Evolutionary conservation across 2,888 invertebrate genomes (phyloP).

Genomic region (Netelia melanura): DNA sequence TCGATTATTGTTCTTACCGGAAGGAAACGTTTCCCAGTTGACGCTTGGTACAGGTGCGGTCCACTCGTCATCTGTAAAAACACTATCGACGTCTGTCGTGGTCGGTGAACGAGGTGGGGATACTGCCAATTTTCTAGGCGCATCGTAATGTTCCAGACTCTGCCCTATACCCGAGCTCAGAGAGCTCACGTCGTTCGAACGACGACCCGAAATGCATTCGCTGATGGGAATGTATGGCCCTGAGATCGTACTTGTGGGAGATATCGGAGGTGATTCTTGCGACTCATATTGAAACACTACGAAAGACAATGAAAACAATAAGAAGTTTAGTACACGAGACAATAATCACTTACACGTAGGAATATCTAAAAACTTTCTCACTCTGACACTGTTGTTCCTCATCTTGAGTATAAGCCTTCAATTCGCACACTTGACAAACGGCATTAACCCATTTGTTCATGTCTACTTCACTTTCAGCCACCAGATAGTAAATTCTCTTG

Average conservation of each 20-base stretch:
- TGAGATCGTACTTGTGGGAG: slow-evolving; percentile 88
- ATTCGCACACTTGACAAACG: slow-evolving; percentile 96
- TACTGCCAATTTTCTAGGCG: slow-evolving; percentile 79
- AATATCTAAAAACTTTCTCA: slow-evolving; percentile 58
- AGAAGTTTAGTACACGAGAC: slow-evolving; percentile 29
- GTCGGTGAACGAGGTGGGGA: slow-evolving; percentile 87
- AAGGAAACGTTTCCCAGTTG: slow-evolving; percentile 86
- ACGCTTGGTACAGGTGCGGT: slow-evolving; percentile 86
- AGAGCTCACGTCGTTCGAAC: slow-evolving; percentile 84
- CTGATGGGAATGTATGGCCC: slow-evolving; percentile 97
- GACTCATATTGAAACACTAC: slow-evolving; percentile 82
- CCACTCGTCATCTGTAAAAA: slow-evolving; percentile 90
- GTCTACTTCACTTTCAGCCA: slow-evolving; percentile 95
- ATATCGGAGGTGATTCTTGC: slow-evolving; percentile 88
- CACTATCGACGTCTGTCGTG: slow-evolving; percentile 89
- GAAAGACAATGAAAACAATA: slow-evolving; percentile 42
- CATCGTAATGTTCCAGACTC: slow-evolving; percentile 81
- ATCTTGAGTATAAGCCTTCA: slow-evolving; percentile 90
- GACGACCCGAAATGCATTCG: slow-evolving; percentile 94
- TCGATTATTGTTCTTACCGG: slow-evolving; percentile 71
- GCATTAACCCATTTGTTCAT: slow-evolving; percentile 98
- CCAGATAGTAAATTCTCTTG: slow-evolving; percentile 95
- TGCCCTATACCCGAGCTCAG: slow-evolving; percentile 79
- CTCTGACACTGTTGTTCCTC: slow-evolving; percentile 84
- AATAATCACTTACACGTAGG: background rate